A percentile compares a stretch with the other conserved stretches of the same genome.
Evolutionary conservation across 1,140 invertebrate species (phyloP).

Genomic region (Linepithema humile): DNA sequence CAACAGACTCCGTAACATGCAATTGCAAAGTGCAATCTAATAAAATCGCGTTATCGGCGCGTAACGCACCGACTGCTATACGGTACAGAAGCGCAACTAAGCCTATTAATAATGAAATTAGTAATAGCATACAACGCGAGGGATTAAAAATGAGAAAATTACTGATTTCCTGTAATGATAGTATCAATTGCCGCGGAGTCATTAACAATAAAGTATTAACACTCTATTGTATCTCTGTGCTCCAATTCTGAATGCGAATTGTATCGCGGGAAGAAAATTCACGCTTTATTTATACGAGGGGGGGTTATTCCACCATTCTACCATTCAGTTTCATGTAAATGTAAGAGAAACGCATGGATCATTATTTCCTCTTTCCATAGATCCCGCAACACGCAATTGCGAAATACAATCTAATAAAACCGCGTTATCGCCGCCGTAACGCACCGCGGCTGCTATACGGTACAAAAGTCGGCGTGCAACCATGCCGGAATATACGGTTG

Average conservation of each 20-base stretch:
- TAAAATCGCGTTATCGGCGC: slow-evolving; percentile 31
- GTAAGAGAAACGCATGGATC: background rate
- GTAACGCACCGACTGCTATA: slow-evolving; percentile 14
- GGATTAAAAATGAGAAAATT: no score
- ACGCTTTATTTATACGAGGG: background rate
- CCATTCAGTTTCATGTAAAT: background rate
- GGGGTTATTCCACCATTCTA: background rate
- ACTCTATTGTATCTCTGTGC: background rate
- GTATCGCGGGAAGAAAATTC: background rate
- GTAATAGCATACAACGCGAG: no score
- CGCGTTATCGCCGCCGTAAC: slow-evolving; percentile 36
- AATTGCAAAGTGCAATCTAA: slow-evolving; percentile 24
- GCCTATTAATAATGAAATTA: no score
- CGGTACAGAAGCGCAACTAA: slow-evolving; percentile 18
- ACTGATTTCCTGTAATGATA: no score
- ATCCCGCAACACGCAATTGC: background rate
- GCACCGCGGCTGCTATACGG: background rate
- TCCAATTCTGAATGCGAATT: background rate
- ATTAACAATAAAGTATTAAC: no score
- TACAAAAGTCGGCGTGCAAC: slow-evolving; percentile 29
- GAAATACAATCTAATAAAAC: slow-evolving; percentile 31
- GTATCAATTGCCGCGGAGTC: no score
- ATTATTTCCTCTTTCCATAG: slow-evolving; percentile 20
- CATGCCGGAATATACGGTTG: slow-evolving; percentile 2
- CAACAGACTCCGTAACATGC: background rate